A percentile compares a stretch with the other conserved stretches of the same genome.
phyloP scores from a whole-genome alignment of 1,140 invertebrate species.

The Asobara japonica region DNA sequence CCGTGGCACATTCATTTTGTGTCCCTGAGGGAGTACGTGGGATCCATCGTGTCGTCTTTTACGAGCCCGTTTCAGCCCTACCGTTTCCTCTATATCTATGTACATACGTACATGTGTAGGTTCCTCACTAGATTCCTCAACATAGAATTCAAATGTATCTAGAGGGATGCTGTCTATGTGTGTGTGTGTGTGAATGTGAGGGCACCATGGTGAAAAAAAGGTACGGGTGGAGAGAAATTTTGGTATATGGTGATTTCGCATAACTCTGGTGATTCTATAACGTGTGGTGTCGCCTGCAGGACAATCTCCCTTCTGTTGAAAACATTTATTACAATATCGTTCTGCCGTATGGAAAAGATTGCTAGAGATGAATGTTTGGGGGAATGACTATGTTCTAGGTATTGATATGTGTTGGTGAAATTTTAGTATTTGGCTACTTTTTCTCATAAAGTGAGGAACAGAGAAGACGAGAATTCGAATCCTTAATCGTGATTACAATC shows the following conservation, averaged over 20 bases:
- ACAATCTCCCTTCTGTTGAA: not conserved
- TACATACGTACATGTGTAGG: not conserved
- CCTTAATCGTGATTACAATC: too few relatives aligned
- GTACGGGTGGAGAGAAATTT: not conserved
- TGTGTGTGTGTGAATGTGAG: not conserved
- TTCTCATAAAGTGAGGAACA: too few relatives aligned
- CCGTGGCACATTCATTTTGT: slow-evolving; percentile 7
- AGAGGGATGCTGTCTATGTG: not conserved
- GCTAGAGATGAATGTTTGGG: too few relatives aligned
- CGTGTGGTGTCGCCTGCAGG: slow-evolving; percentile 44
- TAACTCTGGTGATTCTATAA: slow-evolving; percentile 52
- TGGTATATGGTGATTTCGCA: slow-evolving; percentile 44
- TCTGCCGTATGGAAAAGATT: too few relatives aligned
- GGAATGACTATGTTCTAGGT: too few relatives aligned
- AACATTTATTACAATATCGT: not conserved
- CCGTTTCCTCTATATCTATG: slow-evolving; percentile 3
- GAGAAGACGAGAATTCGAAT: too few relatives aligned
- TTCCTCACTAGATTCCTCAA: too few relatives aligned
- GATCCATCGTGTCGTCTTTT: slow-evolving; percentile 1
- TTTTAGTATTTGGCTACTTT: too few relatives aligned
- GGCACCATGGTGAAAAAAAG: too few relatives aligned
- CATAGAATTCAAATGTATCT: too few relatives aligned
- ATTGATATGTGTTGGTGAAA: too few relatives aligned
- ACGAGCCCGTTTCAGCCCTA: slow-evolving; percentile 5
- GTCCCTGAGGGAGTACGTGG: not conserved